Evolutionary conservation across 2,113 vertebrate species (phyloP), one percentile per base, ranked within the genome.

Genomic region (Centropristis striata): DNA sequence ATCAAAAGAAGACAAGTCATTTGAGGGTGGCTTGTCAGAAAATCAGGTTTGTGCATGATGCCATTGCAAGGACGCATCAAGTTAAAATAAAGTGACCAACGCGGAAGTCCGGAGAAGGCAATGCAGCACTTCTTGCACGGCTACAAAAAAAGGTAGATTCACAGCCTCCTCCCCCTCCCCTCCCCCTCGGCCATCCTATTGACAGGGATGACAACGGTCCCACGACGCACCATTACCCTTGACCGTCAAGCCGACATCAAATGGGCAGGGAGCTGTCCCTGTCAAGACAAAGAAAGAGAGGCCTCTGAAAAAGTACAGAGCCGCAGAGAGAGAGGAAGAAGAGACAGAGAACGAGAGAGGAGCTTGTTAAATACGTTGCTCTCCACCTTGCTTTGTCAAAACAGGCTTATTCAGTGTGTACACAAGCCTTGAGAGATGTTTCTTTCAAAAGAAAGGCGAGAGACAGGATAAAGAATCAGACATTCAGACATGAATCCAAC

Each of bases 121-220:
- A 80, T 41, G 47, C 53, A 89, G 91, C 91, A 51, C 36, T 73
- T 95, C 94, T 94, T 93, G 1, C 87, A 91, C 93, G 93, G 95
- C 94, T 96, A 93, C 95, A 25, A 60, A 75, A 74, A 78, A 92
- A 99, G 97, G 98, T 98, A 96, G 90, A 95, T 96, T 96, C 95
- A 84, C 74, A 91, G 94, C 44, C 72, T 41, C 23, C 67, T 8
- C 21, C 37, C 14, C 58, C 18, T 2, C 57, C 63, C 61, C 36
- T 54, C 86, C 96, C 96, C 96, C 92, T 92, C 93, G 94, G 96
- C 96, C 92, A 55, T 96, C 95, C 95, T 97, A 97, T 97, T 98
- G 98, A 98, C 97, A 97, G 93, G 94, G 94, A 98, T 98, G 98
- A 98, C 98, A 99, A 97, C 94, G 90, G 97, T 99, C 98, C 98